Evolutionary conservation across 2,113 vertebrate species (phyloP), one percentile per base, ranked within the genome.

Genomic region (Rhegmatorhina hoffmannsi): DNA sequence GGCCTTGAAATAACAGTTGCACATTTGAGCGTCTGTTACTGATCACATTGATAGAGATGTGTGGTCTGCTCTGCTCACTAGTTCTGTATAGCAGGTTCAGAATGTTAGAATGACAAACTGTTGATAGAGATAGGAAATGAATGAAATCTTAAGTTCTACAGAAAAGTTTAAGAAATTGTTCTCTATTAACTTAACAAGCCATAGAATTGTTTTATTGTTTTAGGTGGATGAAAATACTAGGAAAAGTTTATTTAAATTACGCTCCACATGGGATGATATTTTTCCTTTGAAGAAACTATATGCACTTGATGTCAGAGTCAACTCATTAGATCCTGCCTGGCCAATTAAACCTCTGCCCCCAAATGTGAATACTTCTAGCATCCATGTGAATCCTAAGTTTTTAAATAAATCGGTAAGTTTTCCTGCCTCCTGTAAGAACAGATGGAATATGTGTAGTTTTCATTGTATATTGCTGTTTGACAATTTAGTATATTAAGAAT

Each of bases 221-320:
- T 98, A 99, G 99, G 99, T 99, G 98, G 99, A 99, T 97, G 99
- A 99, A 97, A 99, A 98, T 98, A 99, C 98, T 96, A 99, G 99
- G 96, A 99, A 99, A 98, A 99, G 99, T 98, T 98, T 99, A 97
- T 99, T 99, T 99, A 99, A 99, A 96, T 98, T 99, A 93, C 99
- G 99, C 60, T 99, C 99, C 26, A 99, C 99, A 46, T 99, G 99
- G 99, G 99, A 99, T 95, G 99, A 99, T 23, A 99, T 99, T 97
- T 99, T 99, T 92, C 99, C 99, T 38, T 98, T 99, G 96, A 99
- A 99, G 98, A 99, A 99, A 96, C 98, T 99, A 31, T 99, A 99
- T 96, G 98, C 99, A 60, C 98, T 99, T 95, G 99, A 99, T 94
- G 98, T 99, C 60, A 98, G 98, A 97, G 99, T 99, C 96, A 99